Evolutionary conservation across 2,888 invertebrate species (phyloP), one percentile per base, ranked within the genome.

Genomic region (Pyralis farinalis): DNA sequence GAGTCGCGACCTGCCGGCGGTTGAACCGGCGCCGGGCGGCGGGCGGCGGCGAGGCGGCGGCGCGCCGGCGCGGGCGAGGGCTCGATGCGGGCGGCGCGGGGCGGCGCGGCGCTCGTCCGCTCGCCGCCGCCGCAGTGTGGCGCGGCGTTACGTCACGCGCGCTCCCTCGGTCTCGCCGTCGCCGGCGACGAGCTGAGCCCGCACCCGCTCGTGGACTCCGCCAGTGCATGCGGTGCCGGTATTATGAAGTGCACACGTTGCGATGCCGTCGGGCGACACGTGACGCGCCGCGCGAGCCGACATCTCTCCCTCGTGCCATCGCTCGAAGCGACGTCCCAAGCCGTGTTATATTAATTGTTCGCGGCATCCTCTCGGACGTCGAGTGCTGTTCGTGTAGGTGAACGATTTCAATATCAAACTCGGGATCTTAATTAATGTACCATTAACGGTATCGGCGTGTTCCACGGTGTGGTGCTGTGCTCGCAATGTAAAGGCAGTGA

Each of bases 81-180:
- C 37, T 55, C 43, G 49, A 53, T 46, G 58, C 42, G 53, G 45
- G 42, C 30, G 47, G 56, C 44, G 49, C 51, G 44, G 41, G 38
- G 44, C 38, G 40, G 42, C 29, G 42, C 12, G 37, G 37, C 27
- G 37, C 22, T 35, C 43, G 42, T 37, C 39, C 43, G 51, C n/a
- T n/a, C n/a, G 39, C 43, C 43, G 47, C 54, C 55, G 67, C 64
- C 59, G 71, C 73, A 71, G 71, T 64, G 64, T 64, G 64, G 49
- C 64, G 72, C 70, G 71, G 65, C 59, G 62, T 64, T 62, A 63
- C 71, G 70, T 66, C 63, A 62, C 70, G 69, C 44, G 53, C 49
- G 49, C 11, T 8, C 16, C 10, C 46, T 44, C 56, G 16, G 52
- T 43, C 41, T 22, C 37, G 37, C 7, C 37, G 25, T 32, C 28